Conservation (phyloP, 2,888 invertebrate genomes). For the Drosophila infuscata region DNA sequence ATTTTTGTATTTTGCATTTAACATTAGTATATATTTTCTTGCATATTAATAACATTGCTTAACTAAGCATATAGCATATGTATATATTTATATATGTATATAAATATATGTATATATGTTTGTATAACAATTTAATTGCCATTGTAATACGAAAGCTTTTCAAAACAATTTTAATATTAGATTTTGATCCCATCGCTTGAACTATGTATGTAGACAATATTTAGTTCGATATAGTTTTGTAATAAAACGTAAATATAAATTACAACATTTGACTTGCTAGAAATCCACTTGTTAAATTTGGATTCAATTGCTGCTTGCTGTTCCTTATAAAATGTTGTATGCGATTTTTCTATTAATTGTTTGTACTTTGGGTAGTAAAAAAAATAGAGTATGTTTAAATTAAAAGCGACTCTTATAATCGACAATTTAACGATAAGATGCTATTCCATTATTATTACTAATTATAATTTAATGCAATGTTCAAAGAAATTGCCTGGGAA, state of each 20-base stretch:
- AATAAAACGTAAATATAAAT: constrained; percentile 9
- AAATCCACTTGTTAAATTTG: constrained; percentile 3
- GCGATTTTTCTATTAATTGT: constrained; percentile 21
- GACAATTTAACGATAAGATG: background rate
- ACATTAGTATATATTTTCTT: constrained; percentile 32
- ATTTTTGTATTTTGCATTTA: constrained; percentile 24
- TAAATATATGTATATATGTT: constrained; percentile 1
- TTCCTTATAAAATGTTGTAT: constrained; percentile 16
- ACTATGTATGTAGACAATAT: constrained; percentile 33
- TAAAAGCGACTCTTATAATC: constrained; percentile 18
- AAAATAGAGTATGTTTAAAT: constrained; percentile 9
- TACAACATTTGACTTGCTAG: constrained; percentile 1
- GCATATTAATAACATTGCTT: constrained; percentile 31
- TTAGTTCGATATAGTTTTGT: constrained; percentile 23
- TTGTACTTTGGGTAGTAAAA: constrained; percentile 37
- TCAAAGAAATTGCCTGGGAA: constrained; percentile 26
- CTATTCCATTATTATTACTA: constrained; percentile 9
- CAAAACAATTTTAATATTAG: constrained; percentile 39
- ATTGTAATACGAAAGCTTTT: constrained; percentile 38
- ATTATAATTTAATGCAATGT: constrained; percentile 22
- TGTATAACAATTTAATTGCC: constrained; percentile 28
- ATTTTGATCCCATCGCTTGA: constrained; percentile 58
- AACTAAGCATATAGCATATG: constrained; percentile 29
- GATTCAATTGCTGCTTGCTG: constrained; percentile 3
- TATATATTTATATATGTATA: constrained; percentile 10